A percentile compares a stretch with the other conserved stretches of the same genome.
These are phyloP conservation scores for Drosophila chauvacae DNA, from an alignment of 1,140 invertebrate genomes.

Conservation along the genomic window DNA sequence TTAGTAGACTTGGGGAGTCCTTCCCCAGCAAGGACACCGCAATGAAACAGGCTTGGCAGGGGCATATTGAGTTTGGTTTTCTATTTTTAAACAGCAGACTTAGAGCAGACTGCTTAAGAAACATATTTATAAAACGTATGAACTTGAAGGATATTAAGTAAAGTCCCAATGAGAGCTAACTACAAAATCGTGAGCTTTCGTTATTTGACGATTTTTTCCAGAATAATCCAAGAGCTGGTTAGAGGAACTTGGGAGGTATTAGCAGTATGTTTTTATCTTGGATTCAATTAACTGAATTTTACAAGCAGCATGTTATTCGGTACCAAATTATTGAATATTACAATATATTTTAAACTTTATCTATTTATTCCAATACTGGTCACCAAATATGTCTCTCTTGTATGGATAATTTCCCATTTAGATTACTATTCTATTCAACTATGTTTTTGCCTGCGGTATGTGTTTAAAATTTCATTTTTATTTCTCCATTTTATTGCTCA, in stretches of 20 bases:
- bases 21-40: constrained; percentile 27
- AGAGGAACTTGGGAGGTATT: not conserved
- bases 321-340: not conserved
- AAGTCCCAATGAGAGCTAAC: not conserved
- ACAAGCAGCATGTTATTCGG: too few relatives aligned
- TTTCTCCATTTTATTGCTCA: not conserved
- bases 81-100: constrained; percentile 7
- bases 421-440: constrained; percentile 37
- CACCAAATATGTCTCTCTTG: not conserved
- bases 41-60: not conserved
- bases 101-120: not conserved
- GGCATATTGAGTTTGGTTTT: constrained; percentile 9
- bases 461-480: constrained; percentile 59
- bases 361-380: not conserved
- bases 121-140: not conserved
- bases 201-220: not conserved
- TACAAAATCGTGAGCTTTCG: not conserved
- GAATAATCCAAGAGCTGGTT: too few relatives aligned
- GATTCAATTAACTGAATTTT: not conserved
- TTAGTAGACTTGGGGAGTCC: constrained; percentile 40
- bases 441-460: constrained; percentile 36
- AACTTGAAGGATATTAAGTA: not conserved
- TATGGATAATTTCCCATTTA: constrained; percentile 26
- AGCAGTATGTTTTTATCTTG: not conserved
- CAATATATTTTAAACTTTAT: not conserved